Conservation (phyloP, 2,113 vertebrate species). For the Lipotes vexillifer region DNA sequence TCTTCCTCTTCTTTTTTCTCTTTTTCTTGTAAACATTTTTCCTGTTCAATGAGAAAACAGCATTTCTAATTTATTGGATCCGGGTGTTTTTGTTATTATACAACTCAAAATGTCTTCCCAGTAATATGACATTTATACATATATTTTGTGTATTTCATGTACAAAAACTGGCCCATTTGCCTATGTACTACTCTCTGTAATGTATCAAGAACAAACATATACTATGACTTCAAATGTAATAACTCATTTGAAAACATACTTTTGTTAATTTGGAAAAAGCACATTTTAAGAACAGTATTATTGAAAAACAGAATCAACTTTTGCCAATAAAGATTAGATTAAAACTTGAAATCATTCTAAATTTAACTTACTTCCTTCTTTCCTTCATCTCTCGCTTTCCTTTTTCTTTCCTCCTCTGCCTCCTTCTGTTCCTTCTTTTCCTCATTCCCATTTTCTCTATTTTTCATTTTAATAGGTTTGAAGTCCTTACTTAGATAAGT, state of each 20-base stretch:
- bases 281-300: background rate
- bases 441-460: background rate
- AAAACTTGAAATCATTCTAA: background rate
- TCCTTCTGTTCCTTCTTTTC: background rate
- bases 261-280: background rate
- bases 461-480: slow-evolving; percentile 1
- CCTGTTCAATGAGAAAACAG: background rate
- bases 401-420: background rate
- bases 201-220: background rate
- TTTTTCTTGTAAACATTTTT: background rate
- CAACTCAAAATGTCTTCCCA: background rate
- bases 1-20: background rate
- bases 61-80: background rate
- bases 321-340: background rate
- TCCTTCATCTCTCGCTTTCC: background rate
- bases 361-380: background rate
- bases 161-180: background rate
- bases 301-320: background rate
- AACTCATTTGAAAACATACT: background rate
- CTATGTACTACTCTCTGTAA: background rate
- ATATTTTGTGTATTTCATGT: background rate
- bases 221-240: background rate
- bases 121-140: background rate
- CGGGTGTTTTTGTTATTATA: background rate
- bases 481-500: background rate